Evolutionary conservation across 2,113 vertebrate species (phyloP).

Genomic region (Phalacrocorax aristotelis): DNA sequence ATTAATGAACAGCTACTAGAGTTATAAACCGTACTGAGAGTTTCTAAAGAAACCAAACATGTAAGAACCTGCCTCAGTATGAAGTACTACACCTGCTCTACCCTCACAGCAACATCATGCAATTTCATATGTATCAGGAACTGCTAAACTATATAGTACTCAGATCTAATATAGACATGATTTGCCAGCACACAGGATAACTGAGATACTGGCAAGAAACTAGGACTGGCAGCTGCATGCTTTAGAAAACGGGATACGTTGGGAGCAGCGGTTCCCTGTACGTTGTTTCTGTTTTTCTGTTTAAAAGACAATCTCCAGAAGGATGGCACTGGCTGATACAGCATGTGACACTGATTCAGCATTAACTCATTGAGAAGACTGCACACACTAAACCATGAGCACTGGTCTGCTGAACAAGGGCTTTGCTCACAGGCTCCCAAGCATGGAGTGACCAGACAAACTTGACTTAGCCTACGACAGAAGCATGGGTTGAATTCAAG

Average conservation of each 20-base stretch:
- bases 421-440: not conserved
- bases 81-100: not conserved
- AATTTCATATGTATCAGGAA: not conserved
- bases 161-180: not conserved
- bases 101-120: not conserved
- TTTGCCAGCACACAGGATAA: not conserved
- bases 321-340: not conserved
- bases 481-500: not conserved
- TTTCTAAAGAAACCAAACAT: not conserved
- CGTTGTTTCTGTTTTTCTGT: not conserved
- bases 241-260: not conserved
- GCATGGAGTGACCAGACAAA: not conserved
- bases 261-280: not conserved
- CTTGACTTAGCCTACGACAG: not conserved
- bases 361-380: not conserved
- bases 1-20: not conserved
- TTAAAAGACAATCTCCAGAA: not conserved
- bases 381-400: not conserved
- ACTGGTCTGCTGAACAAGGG: not conserved
- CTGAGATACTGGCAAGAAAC: not conserved
- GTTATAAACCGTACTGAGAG: not conserved
- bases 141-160: not conserved
- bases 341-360: not conserved
- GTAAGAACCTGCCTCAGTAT: not conserved
- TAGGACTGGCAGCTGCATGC: rapidly evolving